These are phyloP conservation scores for Sinocyclocheilus rhinocerous DNA, from an alignment of 2,113 vertebrate genomes.

Conservation along the genomic window DNA sequence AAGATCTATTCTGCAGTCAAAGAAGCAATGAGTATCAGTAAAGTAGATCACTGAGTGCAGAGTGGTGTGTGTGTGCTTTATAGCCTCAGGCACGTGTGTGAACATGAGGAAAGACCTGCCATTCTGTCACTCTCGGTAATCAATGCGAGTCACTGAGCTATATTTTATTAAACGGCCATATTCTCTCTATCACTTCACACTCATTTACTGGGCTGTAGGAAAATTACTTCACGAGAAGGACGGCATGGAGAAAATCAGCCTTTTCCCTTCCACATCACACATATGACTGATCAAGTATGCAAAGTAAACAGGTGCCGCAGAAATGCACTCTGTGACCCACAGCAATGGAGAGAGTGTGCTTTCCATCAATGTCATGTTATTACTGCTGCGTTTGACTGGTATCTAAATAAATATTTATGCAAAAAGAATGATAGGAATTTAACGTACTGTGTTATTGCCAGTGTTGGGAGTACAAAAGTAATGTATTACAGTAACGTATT, in stretches of 20 bases:
- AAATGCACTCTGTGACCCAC: conserved; percentile 23
- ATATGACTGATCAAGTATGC: conserved; percentile 32
- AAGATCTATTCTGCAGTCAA: background rate
- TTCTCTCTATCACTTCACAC: conserved; percentile 22
- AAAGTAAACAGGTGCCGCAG: conserved; percentile 27
- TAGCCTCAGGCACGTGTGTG: conserved; percentile 33
- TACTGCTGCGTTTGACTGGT: background rate
- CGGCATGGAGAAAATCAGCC: conserved; percentile 2
- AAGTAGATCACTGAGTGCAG: background rate
- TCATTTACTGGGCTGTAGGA: conserved; percentile 13
- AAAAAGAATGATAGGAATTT: background rate
- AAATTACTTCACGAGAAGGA: conserved; percentile 8
- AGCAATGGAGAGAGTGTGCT: background rate
- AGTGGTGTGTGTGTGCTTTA: background rate
- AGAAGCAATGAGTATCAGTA: background rate
- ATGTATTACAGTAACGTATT: too few relatives aligned
- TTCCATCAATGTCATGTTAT: conserved; percentile 16
- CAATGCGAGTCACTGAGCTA: conserved; percentile 36
- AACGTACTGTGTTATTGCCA: background rate
- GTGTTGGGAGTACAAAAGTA: too few relatives aligned
- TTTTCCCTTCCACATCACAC: conserved; percentile 16
- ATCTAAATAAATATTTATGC: background rate
- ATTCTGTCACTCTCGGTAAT: conserved; percentile 36
- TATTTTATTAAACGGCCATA: conserved; percentile 39
- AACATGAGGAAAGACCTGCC: conserved; percentile 47